Evolutionary conservation across 2,888 invertebrate species (phyloP).

Genomic region (Campoplex nolae): DNA sequence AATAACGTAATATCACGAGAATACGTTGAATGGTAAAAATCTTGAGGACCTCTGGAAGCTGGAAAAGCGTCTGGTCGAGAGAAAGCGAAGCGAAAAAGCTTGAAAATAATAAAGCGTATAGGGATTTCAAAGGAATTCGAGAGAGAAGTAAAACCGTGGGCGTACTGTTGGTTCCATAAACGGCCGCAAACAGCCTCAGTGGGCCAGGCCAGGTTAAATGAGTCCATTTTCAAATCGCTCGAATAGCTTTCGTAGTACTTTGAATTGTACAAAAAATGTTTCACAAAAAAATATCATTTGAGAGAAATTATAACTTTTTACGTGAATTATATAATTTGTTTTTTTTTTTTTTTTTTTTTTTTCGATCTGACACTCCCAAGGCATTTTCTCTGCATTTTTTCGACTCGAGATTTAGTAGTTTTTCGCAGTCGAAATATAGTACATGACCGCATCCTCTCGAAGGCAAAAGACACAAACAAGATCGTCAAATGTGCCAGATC

Average conservation of each 20-base stretch:
- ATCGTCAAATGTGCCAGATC: slow-evolving; percentile 69
- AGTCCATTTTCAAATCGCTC: not conserved
- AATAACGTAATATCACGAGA: not conserved
- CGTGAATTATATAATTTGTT: no score
- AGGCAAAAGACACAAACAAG: not conserved
- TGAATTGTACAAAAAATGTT: no score
- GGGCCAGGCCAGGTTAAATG: not conserved
- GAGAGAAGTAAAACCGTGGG: slow-evolving; percentile 70
- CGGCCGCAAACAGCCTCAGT: slow-evolving; percentile 74
- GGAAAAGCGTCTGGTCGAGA: not conserved
- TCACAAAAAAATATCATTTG: no score
- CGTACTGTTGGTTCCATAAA: slow-evolving; percentile 79
- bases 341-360: not conserved
- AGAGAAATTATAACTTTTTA: no score
- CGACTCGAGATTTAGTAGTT: not conserved
- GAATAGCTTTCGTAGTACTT: not conserved
- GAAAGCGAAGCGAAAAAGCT: slow-evolving; percentile 52
- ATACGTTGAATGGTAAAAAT: not conserved
- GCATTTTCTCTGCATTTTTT: not conserved
- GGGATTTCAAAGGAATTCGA: slow-evolving; percentile 68
- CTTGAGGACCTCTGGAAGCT: not conserved
- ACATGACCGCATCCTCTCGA: slow-evolving; percentile 19
- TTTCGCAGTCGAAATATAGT: not conserved
- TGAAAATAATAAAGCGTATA: slow-evolving; percentile 74
- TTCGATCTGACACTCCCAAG: not conserved